Base-by-base conservation (phyloP, 2,113 vertebrate genomes). In the Actenoides lindsayi region DNA sequence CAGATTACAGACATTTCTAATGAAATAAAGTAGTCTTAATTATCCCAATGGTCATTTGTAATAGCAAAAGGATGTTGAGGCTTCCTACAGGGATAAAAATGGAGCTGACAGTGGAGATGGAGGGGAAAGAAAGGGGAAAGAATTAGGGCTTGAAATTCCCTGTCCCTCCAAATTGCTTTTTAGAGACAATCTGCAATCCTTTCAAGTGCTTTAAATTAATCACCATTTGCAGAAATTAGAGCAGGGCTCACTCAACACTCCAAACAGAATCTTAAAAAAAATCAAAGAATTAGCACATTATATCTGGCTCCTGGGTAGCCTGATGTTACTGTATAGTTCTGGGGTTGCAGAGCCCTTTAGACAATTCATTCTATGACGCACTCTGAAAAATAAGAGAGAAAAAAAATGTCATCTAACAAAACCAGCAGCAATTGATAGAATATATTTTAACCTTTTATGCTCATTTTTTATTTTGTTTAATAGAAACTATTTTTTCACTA, bases 11-110 rank as follows among this genome's bases (percentile, higher is more conserved):
- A 41, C 8, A 33, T 44, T 35, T 83, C 50, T 90, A 84, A 87
- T 87, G 25, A 94, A 92, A 73, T 17, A 57, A 94, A 93, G 69
- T 17, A 57, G 65, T 79, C 44, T 83, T 92, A 93, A 94, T 93
- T 91, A 78, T 64, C 18, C 13, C 53, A 74, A 20, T 53, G 23
- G 46, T 87, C 6, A 79, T 80, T 93, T 73, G 33, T 65, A 76
- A 63, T 56, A 89, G 16, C 12, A 70, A 70, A 71, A 87, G 65
- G 16, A 54, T 51, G 16, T 12, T 7, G 13, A 88, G 37, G 10
- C 13, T 88, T 83, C 64, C n/a, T 73, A 11, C 28, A 41, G 54
- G 30, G 54, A 41, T 75, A 46, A 71, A 65, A 86, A 62, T 87
- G 21, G 71, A 65, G 68, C 33, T 78, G 25, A 31, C 11, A 25